phyloP scores from a whole-genome alignment of 2,113 vertebrate genomes.

The Podocnemis expansa region DNA sequence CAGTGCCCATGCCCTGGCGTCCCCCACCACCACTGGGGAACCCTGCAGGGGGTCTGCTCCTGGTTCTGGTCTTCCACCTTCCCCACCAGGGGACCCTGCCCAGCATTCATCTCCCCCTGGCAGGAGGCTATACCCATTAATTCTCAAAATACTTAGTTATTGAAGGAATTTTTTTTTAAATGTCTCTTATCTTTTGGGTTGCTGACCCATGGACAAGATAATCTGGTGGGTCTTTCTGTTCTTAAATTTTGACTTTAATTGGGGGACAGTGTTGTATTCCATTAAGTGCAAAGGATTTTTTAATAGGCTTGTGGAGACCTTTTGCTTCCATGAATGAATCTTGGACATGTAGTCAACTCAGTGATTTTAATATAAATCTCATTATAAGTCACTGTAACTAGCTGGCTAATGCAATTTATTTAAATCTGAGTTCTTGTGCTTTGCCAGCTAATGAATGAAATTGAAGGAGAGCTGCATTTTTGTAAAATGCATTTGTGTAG shows the following conservation, averaged over 20 bases:
- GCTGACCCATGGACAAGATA: no score
- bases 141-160: no score
- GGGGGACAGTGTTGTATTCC: neutral
- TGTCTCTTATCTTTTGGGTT: no score
- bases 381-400: neutral
- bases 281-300: neutral
- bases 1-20: no score
- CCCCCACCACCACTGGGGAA: no score
- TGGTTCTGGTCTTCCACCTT: no score
- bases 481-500: neutral
- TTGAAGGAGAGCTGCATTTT: rapidly evolving
- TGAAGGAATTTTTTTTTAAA: no score
- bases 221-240: neutral
- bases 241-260: neutral
- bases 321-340: neutral
- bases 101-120: no score
- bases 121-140: no score
- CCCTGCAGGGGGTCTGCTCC: no score
- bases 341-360: neutral
- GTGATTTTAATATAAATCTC: neutral
- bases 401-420: neutral
- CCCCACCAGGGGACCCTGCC: no score
- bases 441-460: neutral
- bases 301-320: neutral
- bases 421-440: neutral